These are phyloP conservation scores for Drosophila buzzatii DNA, from an alignment of 2,888 invertebrate genomes.

Conservation along the genomic window DNA sequence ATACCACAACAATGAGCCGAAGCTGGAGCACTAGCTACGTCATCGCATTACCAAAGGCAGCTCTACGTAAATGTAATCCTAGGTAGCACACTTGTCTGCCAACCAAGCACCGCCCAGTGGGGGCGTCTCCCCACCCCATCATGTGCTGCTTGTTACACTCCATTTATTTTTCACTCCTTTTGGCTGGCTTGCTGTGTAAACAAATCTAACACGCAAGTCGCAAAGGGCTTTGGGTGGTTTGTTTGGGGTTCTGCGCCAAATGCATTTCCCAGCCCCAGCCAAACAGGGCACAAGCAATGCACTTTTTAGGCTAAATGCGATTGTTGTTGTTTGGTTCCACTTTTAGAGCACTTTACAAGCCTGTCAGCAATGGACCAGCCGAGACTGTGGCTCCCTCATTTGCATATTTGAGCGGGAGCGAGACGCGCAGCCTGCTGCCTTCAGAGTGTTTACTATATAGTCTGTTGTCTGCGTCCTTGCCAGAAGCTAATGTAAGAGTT, in stretches of 20 bases:
- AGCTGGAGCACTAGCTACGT: conserved; percentile 43
- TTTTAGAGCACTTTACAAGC: conserved; percentile 62
- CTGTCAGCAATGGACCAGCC: conserved; percentile 26
- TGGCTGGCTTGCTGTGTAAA: conserved; percentile 52
- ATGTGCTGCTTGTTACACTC: conserved; percentile 63
- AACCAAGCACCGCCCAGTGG: too few species aligned
- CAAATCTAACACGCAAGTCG: conserved; percentile 61
- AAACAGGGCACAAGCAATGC: conserved; percentile 35
- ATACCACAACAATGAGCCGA: conserved; percentile 48
- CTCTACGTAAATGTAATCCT: conserved; percentile 74
- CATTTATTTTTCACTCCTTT: conserved; percentile 80
- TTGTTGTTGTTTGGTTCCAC: conserved; percentile 40
- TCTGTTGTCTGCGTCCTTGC: conserved; percentile 25
- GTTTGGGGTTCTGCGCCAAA: conserved; percentile 10
- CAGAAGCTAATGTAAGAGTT: conserved; percentile 70
- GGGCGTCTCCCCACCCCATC: neutral
- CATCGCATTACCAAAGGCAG: conserved; percentile 74
- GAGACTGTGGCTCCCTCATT: conserved; percentile 54
- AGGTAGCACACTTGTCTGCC: conserved; percentile 28
- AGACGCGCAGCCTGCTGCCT: conserved; percentile 28
- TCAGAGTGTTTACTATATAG: conserved; percentile 39
- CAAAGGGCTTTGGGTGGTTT: conserved; percentile 35
- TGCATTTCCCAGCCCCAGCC: conserved; percentile 38
- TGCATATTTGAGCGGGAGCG: conserved; percentile 68
- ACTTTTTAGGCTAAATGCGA: conserved; percentile 62